phyloP scores from a whole-genome alignment of 2,797 vertebrate genomes.

The Helarctos malayanus region DNA sequence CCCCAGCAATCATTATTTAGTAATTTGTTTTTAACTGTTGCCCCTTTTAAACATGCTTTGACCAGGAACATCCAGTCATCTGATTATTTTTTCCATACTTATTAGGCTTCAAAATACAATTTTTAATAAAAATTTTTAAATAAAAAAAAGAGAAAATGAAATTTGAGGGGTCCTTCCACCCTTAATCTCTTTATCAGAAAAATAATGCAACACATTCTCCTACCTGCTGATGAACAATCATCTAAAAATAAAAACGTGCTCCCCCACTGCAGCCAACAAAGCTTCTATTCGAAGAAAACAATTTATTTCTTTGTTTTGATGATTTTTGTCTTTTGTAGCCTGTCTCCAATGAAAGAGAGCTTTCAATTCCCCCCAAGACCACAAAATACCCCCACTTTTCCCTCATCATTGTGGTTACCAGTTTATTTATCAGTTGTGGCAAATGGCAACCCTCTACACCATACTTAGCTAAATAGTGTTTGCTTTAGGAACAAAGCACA shows the following conservation, averaged over 20 bases:
- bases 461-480: slow-evolving; percentile 89
- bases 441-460: slow-evolving; percentile 85
- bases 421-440: slow-evolving; percentile 89
- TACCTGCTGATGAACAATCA: slow-evolving; percentile 81
- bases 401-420: slow-evolving; percentile 85
- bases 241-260: slow-evolving; percentile 74
- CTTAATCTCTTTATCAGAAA: neutral
- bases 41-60: neutral
- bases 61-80: neutral
- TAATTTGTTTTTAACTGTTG: neutral
- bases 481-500: slow-evolving; percentile 88
- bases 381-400: slow-evolving; percentile 83
- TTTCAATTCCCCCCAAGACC: slow-evolving; percentile 86
- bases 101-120: neutral
- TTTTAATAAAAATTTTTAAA: slow-evolving; percentile 24
- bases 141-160: neutral
- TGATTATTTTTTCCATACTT: slow-evolving; percentile 2
- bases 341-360: slow-evolving; percentile 84
- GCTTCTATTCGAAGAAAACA: slow-evolving; percentile 79
- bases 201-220: slow-evolving; percentile 57
- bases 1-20: neutral
- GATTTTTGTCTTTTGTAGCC: slow-evolving; percentile 83
- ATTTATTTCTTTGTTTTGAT: slow-evolving; percentile 81
- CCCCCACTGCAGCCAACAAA: slow-evolving; percentile 74
- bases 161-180: neutral